Conservation (phyloP, 1,140 invertebrate species). For the Calosoma granatense region DNA sequence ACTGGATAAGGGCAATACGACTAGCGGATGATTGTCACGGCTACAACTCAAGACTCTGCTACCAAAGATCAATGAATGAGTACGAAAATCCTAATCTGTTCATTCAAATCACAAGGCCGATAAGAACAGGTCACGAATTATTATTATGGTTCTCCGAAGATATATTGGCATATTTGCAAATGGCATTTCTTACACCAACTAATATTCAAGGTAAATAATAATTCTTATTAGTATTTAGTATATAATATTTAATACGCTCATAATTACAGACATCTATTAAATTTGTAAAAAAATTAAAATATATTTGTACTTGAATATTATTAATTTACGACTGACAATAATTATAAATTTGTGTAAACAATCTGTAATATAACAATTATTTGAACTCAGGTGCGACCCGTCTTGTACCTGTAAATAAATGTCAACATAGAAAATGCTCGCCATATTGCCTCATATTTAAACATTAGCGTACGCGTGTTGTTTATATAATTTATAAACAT, state of each 20-base stretch:
- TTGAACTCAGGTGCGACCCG: no score
- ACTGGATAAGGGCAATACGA: slow-evolving; percentile 35
- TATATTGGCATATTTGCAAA: slow-evolving; percentile 54
- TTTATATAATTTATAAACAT: no score
- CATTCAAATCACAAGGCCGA: slow-evolving; percentile 38
- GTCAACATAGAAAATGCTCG: no score
- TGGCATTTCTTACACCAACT: slow-evolving; percentile 67
- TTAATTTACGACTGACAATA: no score
- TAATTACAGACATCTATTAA: background rate
- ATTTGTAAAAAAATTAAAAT: background rate
- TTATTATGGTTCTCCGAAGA: slow-evolving; percentile 74
- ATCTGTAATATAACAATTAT: background rate
- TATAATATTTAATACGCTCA: no score
- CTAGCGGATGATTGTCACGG: slow-evolving; percentile 57
- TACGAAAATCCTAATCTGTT: slow-evolving; percentile 29
- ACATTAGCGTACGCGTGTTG: no score
- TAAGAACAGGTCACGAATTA: slow-evolving; percentile 50
- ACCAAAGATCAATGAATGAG: slow-evolving; percentile 17
- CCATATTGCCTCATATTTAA: no score
- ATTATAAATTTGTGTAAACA: background rate
- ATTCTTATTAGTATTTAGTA: no score
- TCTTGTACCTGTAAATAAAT: no score
- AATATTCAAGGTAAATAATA: slow-evolving; percentile 65
- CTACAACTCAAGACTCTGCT: slow-evolving; percentile 49
- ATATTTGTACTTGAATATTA: no score